phyloP scores from a whole-genome alignment of 2,797 vertebrate genomes.

The Pangasius larnaudii region DNA sequence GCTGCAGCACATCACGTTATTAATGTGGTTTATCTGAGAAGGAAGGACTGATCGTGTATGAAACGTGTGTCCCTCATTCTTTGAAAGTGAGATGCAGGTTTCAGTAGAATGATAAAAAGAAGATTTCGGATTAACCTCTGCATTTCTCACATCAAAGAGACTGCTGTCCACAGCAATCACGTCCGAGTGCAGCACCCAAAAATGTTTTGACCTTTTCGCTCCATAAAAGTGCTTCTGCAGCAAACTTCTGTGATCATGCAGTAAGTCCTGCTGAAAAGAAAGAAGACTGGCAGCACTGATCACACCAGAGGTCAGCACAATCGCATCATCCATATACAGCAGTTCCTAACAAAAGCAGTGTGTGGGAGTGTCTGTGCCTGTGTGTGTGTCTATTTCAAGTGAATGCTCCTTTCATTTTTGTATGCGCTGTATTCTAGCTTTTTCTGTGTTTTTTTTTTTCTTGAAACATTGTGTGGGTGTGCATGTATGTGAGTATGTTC shows the following conservation, averaged over 20 bases:
- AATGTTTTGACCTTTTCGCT: conserved; percentile 35
- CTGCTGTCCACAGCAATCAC: conserved; percentile 61
- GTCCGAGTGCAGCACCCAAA: conserved; percentile 55
- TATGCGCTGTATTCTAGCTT: conserved; percentile 13
- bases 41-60: neutral
- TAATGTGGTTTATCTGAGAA: conserved; percentile 32
- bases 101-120: conserved; percentile 31
- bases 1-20: conserved; percentile 21
- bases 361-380: conserved; percentile 21
- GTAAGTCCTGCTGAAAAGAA: conserved; percentile 52
- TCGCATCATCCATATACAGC: conserved; percentile 30
- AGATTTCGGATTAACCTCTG: conserved; percentile 67
- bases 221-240: conserved; percentile 49
- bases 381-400: conserved; percentile 35
- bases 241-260: conserved; percentile 44
- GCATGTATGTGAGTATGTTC: conserved; percentile 34
- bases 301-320: conserved; percentile 39
- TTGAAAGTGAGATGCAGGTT: conserved; percentile 64
- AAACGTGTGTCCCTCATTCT: conserved; percentile 63
- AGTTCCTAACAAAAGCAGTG: conserved; percentile 11
- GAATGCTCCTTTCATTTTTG: conserved; percentile 23
- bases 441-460: conserved; percentile 11
- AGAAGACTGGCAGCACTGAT: conserved; percentile 34
- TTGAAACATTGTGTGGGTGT: conserved; percentile 28
- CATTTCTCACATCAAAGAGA: conserved; percentile 66